A percentile compares a stretch with the other conserved stretches of the same genome.
These are phyloP conservation scores for Pteromalus puparum DNA, from an alignment of 1,140 invertebrate genomes.

Conservation along the genomic window DNA sequence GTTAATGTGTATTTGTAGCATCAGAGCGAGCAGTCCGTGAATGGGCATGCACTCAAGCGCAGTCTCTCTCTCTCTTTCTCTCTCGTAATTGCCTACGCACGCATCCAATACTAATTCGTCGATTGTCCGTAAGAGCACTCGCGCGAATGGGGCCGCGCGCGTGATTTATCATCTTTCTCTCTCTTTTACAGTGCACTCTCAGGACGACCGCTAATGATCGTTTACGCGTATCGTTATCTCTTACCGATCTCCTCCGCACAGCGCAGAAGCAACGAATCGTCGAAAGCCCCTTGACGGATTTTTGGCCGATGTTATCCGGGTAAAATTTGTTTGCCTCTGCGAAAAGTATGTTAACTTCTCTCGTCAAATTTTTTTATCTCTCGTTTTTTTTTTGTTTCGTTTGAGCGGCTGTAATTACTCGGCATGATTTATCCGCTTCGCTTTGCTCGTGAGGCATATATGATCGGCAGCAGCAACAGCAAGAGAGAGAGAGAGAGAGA, in stretches of 20 bases:
- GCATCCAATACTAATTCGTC: conserved; percentile 14
- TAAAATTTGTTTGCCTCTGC: no score
- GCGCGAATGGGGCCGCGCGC: conserved; percentile 21
- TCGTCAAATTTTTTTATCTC: no score
- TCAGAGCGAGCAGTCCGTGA: background rate
- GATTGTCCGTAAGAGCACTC: conserved; percentile 1
- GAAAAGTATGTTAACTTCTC: no score
- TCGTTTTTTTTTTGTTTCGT: background rate
- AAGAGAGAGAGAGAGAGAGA: no score
- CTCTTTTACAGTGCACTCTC: conserved; percentile 44
- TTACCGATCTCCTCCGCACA: conserved; percentile 24
- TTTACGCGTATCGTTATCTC: conserved; percentile 58
- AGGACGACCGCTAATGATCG: conserved; percentile 58
- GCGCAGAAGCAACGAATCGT: background rate
- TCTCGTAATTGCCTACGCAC: conserved; percentile 12
- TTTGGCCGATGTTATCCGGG: background rate
- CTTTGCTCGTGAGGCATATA: no score
- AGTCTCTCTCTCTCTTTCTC: background rate
- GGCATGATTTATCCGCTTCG: no score
- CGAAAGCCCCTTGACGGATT: background rate
- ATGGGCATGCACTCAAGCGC: background rate
- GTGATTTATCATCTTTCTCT: conserved; percentile 60
- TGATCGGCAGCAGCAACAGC: no score
- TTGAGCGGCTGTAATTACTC: no score
- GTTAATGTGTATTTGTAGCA: background rate